Conservation (phyloP, 23 tunicate genomes). For the Botrylloides violaceus region DNA sequence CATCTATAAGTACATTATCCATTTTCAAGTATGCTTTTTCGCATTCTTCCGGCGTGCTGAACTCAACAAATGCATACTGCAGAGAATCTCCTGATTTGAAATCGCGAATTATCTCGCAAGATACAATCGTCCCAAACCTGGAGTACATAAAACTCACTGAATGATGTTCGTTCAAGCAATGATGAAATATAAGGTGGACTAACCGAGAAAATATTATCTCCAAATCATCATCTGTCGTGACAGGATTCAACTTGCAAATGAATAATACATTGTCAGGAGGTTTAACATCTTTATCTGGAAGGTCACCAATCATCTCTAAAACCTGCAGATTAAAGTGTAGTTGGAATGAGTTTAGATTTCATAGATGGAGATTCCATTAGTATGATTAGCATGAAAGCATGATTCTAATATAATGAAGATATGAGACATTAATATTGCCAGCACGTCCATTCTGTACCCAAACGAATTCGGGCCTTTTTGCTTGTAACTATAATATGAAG, state of each 20-base stretch:
- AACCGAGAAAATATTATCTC: constrained; percentile 93
- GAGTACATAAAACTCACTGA: background rate
- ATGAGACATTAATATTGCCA: no score
- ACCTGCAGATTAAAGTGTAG: no score
- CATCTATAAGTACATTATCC: constrained; percentile 99
- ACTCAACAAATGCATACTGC: constrained; percentile 95
- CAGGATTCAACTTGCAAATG: constrained; percentile 87
- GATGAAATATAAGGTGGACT: background rate
- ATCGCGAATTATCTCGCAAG: constrained; percentile 93
- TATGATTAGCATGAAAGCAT: no score
- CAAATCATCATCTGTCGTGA: constrained; percentile 95
- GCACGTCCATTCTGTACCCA: no score
- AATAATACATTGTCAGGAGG: constrained; percentile 97
- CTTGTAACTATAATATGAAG: no score
- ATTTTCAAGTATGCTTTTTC: constrained; percentile 91
- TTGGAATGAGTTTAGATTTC: no score
- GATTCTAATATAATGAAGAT: no score
- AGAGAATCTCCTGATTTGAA: constrained; percentile 74
- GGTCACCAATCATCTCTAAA: constrained; percentile 85
- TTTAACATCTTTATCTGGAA: constrained; percentile 94
- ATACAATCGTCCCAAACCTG: constrained; percentile 74
- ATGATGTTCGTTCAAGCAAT: background rate
- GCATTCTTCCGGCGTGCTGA: constrained; percentile 75
- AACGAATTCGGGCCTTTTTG: no score
- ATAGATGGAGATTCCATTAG: no score